Evolutionary conservation across 2,888 invertebrate species (phyloP), one percentile per base, ranked within the genome.

Genomic region (Smittia aterrima): DNA sequence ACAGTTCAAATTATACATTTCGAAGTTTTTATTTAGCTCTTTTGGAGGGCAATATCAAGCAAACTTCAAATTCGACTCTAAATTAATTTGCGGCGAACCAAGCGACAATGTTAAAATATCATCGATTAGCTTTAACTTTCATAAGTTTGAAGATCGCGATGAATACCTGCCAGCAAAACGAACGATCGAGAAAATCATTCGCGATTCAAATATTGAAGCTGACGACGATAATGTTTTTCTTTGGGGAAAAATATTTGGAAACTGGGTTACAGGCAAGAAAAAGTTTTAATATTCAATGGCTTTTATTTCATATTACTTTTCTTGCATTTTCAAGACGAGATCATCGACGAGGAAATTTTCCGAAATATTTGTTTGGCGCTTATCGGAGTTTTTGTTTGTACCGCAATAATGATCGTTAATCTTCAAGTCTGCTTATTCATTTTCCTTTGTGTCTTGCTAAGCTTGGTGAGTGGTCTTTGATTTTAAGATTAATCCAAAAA

Each of bases 191-290:
- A 76, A 82, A 72, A 79, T 90, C 18, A 86, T 88, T 0, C 84
- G 85, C 75, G 81, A 84, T 7, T 82, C 86, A 0, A 85, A 88
- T 78, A 86, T 92, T 75, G 85, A 86, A 2, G 84, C 86, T 2
- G 88, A 87, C 1, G 86, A 88, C 25, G 53, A 54, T 16, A 77
- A 58, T 13, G 85, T 85, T 32, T 88, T 87, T 81, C 87, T 88
- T 1, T 92, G 91, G 91, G 88, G 90, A 9, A 88, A 88, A 81
- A 86, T 86, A 71, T 92, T 91, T 79, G 89, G 88, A 7, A 87
- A 88, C 77, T 92, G 92, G 92, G 88, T 89, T 54, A 91, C 91
- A 0, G n/a, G n/a, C n/a, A n/a, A n/a, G n/a, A n/a, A n/a, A n/a
- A n/a, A n/a, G n/a, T n/a, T n/a, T n/a, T n/a, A n/a, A n/a, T n/a